phyloP scores from a whole-genome alignment of 2,888 invertebrate genomes.

The Dastarcus helophoroides region DNA sequence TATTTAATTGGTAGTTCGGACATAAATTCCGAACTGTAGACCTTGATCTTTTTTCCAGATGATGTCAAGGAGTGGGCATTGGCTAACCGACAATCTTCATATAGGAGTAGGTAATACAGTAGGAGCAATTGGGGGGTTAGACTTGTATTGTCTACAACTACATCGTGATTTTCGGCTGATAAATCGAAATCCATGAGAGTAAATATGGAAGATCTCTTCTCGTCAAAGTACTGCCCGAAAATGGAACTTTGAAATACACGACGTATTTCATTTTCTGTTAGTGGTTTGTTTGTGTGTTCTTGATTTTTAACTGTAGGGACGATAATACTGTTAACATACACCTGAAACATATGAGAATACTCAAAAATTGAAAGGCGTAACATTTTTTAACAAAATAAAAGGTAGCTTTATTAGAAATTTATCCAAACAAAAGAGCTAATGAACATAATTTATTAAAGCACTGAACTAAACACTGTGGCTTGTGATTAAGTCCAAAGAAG shows the following conservation, averaged over 20 bases:
- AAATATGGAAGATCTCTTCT: conserved; percentile 42
- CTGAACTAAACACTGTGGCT: no score
- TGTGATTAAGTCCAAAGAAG: no score
- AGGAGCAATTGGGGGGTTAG: conserved; percentile 80
- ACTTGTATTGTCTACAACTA: conserved; percentile 50
- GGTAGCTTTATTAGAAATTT: no score
- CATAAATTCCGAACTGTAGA: conserved; percentile 76
- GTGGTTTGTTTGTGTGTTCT: conserved; percentile 77
- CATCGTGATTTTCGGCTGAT: conserved; percentile 38
- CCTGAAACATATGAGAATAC: no score
- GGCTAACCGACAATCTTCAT: conserved; percentile 78
- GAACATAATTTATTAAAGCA: no score
- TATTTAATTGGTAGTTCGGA: conserved; percentile 89
- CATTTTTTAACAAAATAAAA: no score
- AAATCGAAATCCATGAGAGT: conserved; percentile 44
- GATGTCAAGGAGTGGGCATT: conserved; percentile 56
- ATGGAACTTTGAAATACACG: conserved; percentile 70
- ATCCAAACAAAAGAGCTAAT: no score
- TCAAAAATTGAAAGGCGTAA: no score
- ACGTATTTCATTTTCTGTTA: conserved; percentile 81
- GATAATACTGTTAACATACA: conserved; percentile 86
- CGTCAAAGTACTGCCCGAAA: conserved; percentile 61
- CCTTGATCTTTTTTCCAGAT: conserved; percentile 64
- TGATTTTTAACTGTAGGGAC: conserved; percentile 52
- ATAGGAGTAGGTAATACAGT: conserved; percentile 82